Evolutionary conservation across 2,797 vertebrate species (phyloP).

Genomic region (Cottoperca gobio): DNA sequence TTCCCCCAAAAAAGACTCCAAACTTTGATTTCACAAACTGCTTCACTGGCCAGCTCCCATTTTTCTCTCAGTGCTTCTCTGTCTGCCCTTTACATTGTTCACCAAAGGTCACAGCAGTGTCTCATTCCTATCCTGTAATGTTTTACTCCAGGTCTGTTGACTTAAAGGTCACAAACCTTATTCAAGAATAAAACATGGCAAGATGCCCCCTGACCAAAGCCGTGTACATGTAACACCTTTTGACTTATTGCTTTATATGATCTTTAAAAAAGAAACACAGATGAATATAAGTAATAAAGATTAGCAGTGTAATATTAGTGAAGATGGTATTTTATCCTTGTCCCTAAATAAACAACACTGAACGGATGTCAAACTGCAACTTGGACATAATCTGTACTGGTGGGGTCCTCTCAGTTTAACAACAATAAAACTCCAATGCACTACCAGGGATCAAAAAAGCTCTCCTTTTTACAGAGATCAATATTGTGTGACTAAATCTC

Average conservation of each 20-base stretch:
- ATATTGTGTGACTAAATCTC: slow-evolving; percentile 38
- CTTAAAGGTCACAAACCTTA: slow-evolving; percentile 66
- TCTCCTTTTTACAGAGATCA: slow-evolving; percentile 14
- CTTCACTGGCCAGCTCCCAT: slow-evolving; percentile 57
- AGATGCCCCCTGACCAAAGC: slow-evolving; percentile 44
- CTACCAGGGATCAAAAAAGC: slow-evolving; percentile 16
- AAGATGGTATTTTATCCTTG: background rate
- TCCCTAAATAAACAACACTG: background rate
- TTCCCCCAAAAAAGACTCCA: slow-evolving; percentile 48
- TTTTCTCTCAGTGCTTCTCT: slow-evolving; percentile 33
- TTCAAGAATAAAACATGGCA: slow-evolving; percentile 50
- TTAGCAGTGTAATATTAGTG: background rate
- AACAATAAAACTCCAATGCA: slow-evolving; percentile 17
- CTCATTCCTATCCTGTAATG: slow-evolving; percentile 68
- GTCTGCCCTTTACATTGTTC: slow-evolving; percentile 62
- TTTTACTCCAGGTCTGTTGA: slow-evolving; percentile 60
- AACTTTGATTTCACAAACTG: slow-evolving; percentile 67
- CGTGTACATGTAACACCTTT: slow-evolving; percentile 5
- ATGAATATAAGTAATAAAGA: background rate
- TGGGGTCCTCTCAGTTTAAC: background rate
- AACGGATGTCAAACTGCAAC: slow-evolving; percentile 22
- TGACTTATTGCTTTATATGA: background rate
- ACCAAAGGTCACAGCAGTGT: slow-evolving; percentile 65
- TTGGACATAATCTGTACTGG: slow-evolving; percentile 5
- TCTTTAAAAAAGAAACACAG: background rate